Percentiles rank a stretch among this genome's conserved stretches.
Evolutionary conservation across 2,888 invertebrate species (phyloP).

Genomic region (Acrocyrtus sp.): DNA sequence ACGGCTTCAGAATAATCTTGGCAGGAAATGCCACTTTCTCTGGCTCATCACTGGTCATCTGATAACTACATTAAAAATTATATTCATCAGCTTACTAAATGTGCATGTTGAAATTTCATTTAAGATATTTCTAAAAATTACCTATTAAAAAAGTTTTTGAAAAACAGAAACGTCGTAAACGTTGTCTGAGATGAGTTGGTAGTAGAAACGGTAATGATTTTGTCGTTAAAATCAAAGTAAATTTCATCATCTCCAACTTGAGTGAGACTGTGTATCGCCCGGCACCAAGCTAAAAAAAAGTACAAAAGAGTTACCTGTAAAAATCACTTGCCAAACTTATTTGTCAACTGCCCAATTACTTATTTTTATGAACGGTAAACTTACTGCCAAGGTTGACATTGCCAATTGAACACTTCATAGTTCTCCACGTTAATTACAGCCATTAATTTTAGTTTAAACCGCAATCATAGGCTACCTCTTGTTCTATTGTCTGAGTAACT

Average conservation of each 20-base stretch:
- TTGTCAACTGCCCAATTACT: too few relatives aligned
- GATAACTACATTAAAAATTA: slow-evolving; percentile 40
- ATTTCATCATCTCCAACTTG: slow-evolving; percentile 54
- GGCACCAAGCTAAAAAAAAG: slow-evolving; percentile 54
- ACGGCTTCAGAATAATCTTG: slow-evolving; percentile 60
- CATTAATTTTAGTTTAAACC: too few relatives aligned
- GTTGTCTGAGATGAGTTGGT: slow-evolving; percentile 42
- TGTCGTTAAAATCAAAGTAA: slow-evolving; percentile 48
- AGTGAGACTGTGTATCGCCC: slow-evolving; percentile 49
- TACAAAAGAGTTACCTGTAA: slow-evolving; percentile 14
- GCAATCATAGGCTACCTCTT: too few relatives aligned
- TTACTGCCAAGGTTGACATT: slow-evolving; percentile 29
- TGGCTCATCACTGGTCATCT: slow-evolving; percentile 25
- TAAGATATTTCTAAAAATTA: slow-evolving; percentile 22
- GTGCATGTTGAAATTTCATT: too few relatives aligned
- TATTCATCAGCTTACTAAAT: neutral
- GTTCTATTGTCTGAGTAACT: too few relatives aligned
- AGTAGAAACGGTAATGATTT: slow-evolving; percentile 41
- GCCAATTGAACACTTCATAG: slow-evolving; percentile 36
- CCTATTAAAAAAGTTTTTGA: slow-evolving; percentile 48
- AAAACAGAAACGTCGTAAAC: slow-evolving; percentile 45
- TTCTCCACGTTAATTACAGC: too few relatives aligned
- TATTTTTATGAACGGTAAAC: too few relatives aligned
- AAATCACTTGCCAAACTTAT: neutral
- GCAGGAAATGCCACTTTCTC: slow-evolving; percentile 49